Percentiles rank a stretch among this genome's conserved stretches.
These are phyloP conservation scores for Popillia japonica DNA, from an alignment of 1,140 invertebrate species.

Conservation along the genomic window DNA sequence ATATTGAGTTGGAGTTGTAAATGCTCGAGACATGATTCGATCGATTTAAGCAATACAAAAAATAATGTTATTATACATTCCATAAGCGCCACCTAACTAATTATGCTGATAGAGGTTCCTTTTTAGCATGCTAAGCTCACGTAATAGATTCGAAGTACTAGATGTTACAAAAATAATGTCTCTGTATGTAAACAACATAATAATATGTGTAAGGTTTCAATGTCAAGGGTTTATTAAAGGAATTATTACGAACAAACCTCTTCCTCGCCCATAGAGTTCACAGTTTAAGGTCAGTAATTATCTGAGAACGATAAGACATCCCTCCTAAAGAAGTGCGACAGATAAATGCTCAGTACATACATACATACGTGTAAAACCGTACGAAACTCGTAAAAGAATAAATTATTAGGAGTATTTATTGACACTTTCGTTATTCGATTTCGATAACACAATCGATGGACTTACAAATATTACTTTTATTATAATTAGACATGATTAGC, in stretches of 20 bases:
- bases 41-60: background rate
- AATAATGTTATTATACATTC: slow-evolving; percentile 7
- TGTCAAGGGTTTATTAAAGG: background rate
- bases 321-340: background rate
- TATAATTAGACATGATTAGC: no score
- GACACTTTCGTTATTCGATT: background rate
- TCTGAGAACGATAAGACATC: background rate
- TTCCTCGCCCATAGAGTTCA: background rate
- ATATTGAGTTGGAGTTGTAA: background rate
- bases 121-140: background rate
- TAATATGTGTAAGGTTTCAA: background rate
- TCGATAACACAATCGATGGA: background rate
- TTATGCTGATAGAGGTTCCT: slow-evolving; percentile 5
- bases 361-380: background rate
- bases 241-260: background rate
- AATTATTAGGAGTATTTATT: background rate
- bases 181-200: background rate
- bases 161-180: background rate
- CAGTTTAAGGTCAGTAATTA: slow-evolving; percentile 15
- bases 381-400: background rate
- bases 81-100: slow-evolving; percentile 5
- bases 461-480: no score
- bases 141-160: background rate
- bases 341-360: background rate
- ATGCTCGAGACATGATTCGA: background rate